A percentile compares a stretch with the other conserved stretches of the same genome.
Evolutionary conservation across 2,888 invertebrate species (phyloP).

Genomic region (Orthosia gracilis): DNA sequence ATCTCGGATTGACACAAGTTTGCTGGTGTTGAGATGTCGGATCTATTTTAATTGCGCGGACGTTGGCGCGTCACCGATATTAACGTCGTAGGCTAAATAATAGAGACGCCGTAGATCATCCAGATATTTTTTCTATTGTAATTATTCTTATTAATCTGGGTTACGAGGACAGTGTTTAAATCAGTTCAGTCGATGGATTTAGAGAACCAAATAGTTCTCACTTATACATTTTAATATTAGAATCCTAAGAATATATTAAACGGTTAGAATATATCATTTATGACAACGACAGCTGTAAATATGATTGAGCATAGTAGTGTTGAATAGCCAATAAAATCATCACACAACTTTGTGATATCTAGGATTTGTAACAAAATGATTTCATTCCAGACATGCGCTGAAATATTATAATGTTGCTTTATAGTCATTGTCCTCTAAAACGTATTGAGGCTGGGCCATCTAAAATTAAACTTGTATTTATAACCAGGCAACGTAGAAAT

Average conservation of each 20-base stretch:
- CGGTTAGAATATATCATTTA: not conserved
- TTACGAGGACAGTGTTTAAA: not conserved
- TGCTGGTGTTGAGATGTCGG: slow-evolving; percentile 69
- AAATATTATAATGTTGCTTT: slow-evolving; percentile 49
- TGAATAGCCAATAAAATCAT: slow-evolving; percentile 24
- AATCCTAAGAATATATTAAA: not conserved
- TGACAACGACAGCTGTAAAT: not conserved
- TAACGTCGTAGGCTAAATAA: slow-evolving; percentile 70
- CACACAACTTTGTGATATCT: slow-evolving; percentile 21
- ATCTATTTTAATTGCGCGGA: slow-evolving; percentile 79
- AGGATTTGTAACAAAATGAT: slow-evolving; percentile 20
- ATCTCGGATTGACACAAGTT: slow-evolving; percentile 76
- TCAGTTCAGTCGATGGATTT: not conserved
- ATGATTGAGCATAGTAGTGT: slow-evolving; percentile 3
- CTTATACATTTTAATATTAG: not conserved
- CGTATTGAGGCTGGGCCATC: slow-evolving; percentile 71
- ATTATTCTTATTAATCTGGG: slow-evolving; percentile 25
- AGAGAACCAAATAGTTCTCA: not conserved
- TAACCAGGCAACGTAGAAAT: slow-evolving; percentile 67
- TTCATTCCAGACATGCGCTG: slow-evolving; percentile 41
- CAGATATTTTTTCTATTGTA: slow-evolving; percentile 41
- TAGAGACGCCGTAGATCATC: slow-evolving; percentile 65
- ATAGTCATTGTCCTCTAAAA: slow-evolving; percentile 73
- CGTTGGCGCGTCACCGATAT: slow-evolving; percentile 74
- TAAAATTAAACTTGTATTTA: slow-evolving; percentile 76